Conservation (phyloP, 2,113 vertebrate species). For the Actenoides hombroni region DNA sequence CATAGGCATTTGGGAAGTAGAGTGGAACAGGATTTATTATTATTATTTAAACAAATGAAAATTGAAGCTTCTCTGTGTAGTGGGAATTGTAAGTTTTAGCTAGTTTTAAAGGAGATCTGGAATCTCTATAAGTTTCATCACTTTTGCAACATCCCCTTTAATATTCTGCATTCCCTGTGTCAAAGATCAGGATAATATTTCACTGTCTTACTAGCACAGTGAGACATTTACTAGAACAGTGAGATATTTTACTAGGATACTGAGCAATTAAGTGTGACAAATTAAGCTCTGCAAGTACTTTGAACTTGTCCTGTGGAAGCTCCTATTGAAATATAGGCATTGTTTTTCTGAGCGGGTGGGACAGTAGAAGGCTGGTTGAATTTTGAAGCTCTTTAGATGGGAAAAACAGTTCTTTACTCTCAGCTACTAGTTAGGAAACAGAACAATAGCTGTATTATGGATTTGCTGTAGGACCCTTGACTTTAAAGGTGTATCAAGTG, state of each 20-base stretch:
- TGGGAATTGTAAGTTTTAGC: neutral
- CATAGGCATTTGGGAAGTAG: neutral
- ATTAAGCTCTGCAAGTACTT: neutral
- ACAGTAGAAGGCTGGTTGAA: neutral
- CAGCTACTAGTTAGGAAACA: neutral
- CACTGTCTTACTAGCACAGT: neutral
- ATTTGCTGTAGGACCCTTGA: slow-evolving; percentile 14
- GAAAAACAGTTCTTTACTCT: neutral
- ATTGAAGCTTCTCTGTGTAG: neutral
- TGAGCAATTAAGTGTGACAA: neutral
- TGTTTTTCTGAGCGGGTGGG: neutral
- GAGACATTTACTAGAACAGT: neutral
- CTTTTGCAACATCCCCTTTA: neutral
- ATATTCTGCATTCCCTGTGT: neutral
- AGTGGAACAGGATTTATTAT: neutral
- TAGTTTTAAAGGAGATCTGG: neutral
- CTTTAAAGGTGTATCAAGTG: neutral
- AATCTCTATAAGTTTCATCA: neutral
- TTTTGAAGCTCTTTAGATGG: neutral
- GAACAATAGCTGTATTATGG: neutral
- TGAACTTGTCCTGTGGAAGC: neutral
- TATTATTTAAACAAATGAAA: neutral
- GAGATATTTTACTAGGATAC: neutral
- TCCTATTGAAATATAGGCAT: neutral
- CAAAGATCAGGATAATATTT: neutral